Conservation (phyloP, 2,888 invertebrate species). For the Amblyteles armatorius region DNA sequence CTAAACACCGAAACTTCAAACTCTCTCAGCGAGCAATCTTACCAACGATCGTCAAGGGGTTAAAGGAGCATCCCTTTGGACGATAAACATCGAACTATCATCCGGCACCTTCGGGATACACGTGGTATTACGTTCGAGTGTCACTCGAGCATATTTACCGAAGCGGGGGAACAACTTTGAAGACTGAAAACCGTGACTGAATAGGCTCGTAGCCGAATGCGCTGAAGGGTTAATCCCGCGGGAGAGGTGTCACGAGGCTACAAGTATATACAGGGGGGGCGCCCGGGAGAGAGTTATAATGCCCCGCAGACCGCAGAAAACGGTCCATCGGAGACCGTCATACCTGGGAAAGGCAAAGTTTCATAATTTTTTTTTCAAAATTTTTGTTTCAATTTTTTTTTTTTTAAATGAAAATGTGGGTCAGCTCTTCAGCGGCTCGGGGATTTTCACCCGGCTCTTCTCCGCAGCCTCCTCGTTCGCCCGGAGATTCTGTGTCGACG, state of each 20-base stretch:
- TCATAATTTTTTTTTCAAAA: conserved; percentile 38
- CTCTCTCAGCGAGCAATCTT: not conserved
- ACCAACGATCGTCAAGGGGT: not conserved
- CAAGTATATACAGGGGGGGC: not conserved
- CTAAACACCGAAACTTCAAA: not conserved
- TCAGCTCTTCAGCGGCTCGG: conserved; percentile 55
- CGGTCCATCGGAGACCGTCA: not conserved
- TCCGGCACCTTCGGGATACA: not conserved
- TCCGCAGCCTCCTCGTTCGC: not conserved
- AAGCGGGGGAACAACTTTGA: conserved; percentile 26
- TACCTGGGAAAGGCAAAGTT: not conserved
- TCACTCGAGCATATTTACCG: conserved; percentile 58
- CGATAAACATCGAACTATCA: conserved; percentile 1
- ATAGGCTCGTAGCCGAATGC: conserved; percentile 27
- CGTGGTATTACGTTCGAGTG: conserved; percentile 36
- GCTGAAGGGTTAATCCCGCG: conserved; percentile 66
- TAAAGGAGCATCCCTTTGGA: not conserved
- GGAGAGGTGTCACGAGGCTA: conserved; percentile 66
- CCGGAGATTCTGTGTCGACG: not conserved
- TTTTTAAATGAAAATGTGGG: conserved; percentile 73
- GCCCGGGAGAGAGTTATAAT: conserved; percentile 21
- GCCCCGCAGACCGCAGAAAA: conserved; percentile 1
- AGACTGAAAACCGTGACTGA: conserved; percentile 30
- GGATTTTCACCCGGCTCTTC: not conserved
- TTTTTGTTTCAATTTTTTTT: conserved; percentile 33